phyloP scores from a whole-genome alignment of 2,888 invertebrate genomes.

The Parapristionchus giblindavisi region DNA sequence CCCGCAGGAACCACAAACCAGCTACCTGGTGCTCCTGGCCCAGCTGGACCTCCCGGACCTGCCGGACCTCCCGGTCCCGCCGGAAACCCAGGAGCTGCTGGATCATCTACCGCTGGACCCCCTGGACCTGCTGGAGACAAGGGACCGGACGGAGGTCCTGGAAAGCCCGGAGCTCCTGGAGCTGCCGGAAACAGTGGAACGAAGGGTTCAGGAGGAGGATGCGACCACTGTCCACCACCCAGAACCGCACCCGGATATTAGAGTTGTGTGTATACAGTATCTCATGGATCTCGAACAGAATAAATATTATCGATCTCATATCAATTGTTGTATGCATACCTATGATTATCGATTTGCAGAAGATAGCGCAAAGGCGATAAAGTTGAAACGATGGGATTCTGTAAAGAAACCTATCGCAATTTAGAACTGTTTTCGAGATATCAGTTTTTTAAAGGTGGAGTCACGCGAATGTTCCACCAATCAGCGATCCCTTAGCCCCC shows the following conservation, averaged over 20 bases:
- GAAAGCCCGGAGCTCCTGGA: slow-evolving; percentile 21
- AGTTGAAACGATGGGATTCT: too few species aligned
- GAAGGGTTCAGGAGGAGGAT: slow-evolving; percentile 33
- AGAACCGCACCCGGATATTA: slow-evolving; percentile 35
- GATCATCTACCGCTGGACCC: not conserved
- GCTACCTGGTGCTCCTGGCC: slow-evolving; percentile 25
- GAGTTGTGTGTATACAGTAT: too few species aligned
- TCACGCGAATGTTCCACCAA: too few species aligned
- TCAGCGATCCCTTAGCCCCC: too few species aligned
- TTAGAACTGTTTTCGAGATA: too few species aligned
- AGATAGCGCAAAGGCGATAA: too few species aligned
- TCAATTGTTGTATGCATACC: too few species aligned
- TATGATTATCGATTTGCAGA: too few species aligned
- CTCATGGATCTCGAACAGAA: too few species aligned
- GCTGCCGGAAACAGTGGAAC: slow-evolving; percentile 14
- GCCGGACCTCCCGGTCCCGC: slow-evolving; percentile 33
- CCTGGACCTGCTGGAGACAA: slow-evolving; percentile 32
- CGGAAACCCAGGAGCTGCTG: slow-evolving; percentile 30
- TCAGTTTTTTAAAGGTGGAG: too few species aligned
- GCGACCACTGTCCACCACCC: slow-evolving; percentile 35
- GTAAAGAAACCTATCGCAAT: too few species aligned
- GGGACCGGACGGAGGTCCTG: slow-evolving; percentile 34
- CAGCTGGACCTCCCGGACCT: slow-evolving; percentile 33
- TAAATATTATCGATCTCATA: too few species aligned
- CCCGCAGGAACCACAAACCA: slow-evolving; percentile 27